These are phyloP conservation scores for Limnephilus lunatus DNA, from an alignment of 2,888 invertebrate species.

Conservation along the genomic window DNA sequence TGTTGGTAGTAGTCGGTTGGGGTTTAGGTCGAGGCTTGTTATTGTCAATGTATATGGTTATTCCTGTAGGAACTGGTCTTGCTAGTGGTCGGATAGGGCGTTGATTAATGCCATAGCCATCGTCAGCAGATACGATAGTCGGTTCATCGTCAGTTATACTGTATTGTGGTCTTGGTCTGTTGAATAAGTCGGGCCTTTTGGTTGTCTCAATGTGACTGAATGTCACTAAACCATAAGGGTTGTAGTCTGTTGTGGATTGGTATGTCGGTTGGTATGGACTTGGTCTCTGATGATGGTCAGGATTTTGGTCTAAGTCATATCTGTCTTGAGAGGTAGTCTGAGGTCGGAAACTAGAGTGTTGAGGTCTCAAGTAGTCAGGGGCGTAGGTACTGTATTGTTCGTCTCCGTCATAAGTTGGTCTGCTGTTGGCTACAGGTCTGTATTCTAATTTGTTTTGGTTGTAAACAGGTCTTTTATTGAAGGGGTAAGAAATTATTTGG, in stretches of 20 bases:
- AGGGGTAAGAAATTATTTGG: constrained; percentile 52
- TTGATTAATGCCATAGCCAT: constrained; percentile 51
- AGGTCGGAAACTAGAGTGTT: constrained; percentile 39
- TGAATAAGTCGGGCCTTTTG: constrained; percentile 58
- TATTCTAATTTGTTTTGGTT: constrained; percentile 62
- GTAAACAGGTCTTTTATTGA: constrained; percentile 59
- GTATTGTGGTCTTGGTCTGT: constrained; percentile 46
- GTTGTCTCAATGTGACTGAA: constrained; percentile 75
- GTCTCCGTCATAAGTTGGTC: constrained; percentile 26
- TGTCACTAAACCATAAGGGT: constrained; percentile 74
- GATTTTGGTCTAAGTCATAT: constrained; percentile 55
- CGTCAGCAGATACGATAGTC: constrained; percentile 35
- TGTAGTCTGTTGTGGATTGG: constrained; percentile 70
- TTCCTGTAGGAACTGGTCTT: constrained; percentile 60
- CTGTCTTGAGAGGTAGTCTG: constrained; percentile 39
- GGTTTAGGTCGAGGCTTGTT: constrained; percentile 58
- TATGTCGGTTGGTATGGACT: constrained; percentile 58
- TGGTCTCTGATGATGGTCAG: constrained; percentile 45
- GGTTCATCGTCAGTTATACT: constrained; percentile 65
- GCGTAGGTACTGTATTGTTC: constrained; percentile 11
- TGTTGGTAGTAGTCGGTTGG: constrained; percentile 24
- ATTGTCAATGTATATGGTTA: constrained; percentile 65
- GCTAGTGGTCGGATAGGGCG: constrained; percentile 51
- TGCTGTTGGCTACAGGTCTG: constrained; percentile 57
- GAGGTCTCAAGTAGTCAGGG: constrained; percentile 46